phyloP scores from a whole-genome alignment of 2,113 vertebrate species.

The Oplegnathus fasciatus region DNA sequence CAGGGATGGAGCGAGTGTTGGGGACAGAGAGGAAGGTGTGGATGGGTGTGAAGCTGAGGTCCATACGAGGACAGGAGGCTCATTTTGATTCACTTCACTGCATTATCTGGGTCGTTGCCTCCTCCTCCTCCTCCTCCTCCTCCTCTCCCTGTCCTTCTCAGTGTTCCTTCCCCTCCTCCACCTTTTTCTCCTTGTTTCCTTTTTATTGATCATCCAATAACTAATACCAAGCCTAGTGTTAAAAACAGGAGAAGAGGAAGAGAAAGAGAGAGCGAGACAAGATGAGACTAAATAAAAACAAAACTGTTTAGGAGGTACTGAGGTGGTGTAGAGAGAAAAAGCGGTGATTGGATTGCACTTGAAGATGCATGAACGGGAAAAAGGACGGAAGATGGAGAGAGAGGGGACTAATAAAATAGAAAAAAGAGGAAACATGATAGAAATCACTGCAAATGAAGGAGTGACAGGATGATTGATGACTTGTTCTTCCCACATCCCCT shows the following conservation, averaged over 20 bases:
- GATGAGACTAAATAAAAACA: neutral
- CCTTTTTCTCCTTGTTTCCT: slow-evolving; percentile 3
- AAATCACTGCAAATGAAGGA: slow-evolving; percentile 41
- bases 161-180: slow-evolving; percentile 28
- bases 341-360: neutral
- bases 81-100: slow-evolving; percentile 71
- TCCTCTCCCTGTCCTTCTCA: neutral
- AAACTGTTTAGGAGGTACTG: neutral
- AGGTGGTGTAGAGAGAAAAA: neutral
- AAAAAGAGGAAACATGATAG: slow-evolving; percentile 9
- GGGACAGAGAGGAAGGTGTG: neutral
- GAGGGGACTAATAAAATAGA: neutral
- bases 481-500: slow-evolving; percentile 1
- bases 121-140: slow-evolving; percentile 20
- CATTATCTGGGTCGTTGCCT: slow-evolving; percentile 77
- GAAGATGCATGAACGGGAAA: neutral
- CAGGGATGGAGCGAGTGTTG: neutral
- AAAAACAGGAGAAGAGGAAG: slow-evolving; percentile 9
- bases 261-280: neutral
- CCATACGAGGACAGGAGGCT: slow-evolving; percentile 53
- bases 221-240: slow-evolving; percentile 18
- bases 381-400: neutral
- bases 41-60: slow-evolving; percentile 43
- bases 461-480: slow-evolving; percentile 65
- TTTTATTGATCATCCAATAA: slow-evolving; percentile 51